Conservation (phyloP, 2,797 vertebrate genomes). For the Melopsittacus undulatus region DNA sequence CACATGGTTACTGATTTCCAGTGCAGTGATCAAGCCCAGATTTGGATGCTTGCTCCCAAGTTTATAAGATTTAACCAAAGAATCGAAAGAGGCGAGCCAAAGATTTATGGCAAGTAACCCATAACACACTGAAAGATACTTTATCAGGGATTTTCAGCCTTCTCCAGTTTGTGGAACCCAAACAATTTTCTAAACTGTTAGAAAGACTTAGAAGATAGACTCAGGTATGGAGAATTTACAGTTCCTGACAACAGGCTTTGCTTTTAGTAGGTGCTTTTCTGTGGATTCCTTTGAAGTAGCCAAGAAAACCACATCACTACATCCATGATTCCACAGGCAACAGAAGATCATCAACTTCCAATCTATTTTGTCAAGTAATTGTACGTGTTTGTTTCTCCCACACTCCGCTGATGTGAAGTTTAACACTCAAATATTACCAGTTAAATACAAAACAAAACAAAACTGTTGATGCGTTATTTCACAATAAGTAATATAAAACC, state of each 20-base stretch:
- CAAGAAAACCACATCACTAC: constrained; percentile 71
- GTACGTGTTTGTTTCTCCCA: constrained; percentile 60
- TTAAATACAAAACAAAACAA: constrained; percentile 71
- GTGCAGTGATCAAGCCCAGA: neutral
- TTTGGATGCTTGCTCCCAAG: neutral
- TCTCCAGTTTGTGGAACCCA: neutral
- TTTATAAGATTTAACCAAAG: neutral
- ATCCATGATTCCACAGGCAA: constrained; percentile 57
- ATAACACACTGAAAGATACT: neutral
- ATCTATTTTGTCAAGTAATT: constrained; percentile 61
- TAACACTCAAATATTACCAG: constrained; percentile 61
- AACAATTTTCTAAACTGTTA: neutral
- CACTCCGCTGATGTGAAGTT: constrained; percentile 47
- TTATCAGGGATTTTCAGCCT: neutral
- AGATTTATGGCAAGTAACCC: neutral
- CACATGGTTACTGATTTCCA: neutral
- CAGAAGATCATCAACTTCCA: constrained; percentile 58
- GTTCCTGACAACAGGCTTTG: constrained; percentile 30
- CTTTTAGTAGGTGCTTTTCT: constrained; percentile 46
- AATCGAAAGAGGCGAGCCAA: neutral
- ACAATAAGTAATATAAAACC: constrained; percentile 69
- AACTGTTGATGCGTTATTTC: constrained; percentile 68
- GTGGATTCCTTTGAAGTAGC: constrained; percentile 72
- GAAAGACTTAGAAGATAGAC: neutral
- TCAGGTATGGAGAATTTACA: neutral